These are phyloP conservation scores for Andrena hattorfiana DNA, from an alignment of 2,888 invertebrate genomes.

Conservation along the genomic window DNA sequence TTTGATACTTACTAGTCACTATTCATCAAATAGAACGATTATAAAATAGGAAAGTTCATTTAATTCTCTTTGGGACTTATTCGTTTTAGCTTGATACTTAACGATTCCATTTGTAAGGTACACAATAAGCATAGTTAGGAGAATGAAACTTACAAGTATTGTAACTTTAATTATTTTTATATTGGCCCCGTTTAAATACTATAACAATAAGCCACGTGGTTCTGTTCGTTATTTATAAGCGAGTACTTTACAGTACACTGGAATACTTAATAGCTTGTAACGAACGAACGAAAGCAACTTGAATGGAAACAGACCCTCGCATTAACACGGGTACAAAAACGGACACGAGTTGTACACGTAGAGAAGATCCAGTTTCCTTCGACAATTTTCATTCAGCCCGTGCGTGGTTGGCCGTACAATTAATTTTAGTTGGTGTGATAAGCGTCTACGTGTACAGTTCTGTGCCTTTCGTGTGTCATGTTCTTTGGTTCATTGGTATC, in stretches of 20 bases:
- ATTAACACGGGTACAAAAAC: conserved; percentile 19
- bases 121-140: conserved; percentile 9
- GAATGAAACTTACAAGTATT: conserved; percentile 32
- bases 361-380: neutral
- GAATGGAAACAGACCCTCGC: conserved; percentile 7
- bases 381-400: neutral
- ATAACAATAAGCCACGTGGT: conserved; percentile 16
- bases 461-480: neutral
- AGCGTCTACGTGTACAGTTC: conserved; percentile 12
- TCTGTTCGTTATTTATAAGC: conserved; percentile 42
- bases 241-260: conserved; percentile 17
- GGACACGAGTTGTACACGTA: neutral
- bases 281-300: neutral
- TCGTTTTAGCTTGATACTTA: neutral
- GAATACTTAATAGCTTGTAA: conserved; percentile 46
- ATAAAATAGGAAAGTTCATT: neutral
- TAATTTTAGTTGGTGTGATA: neutral
- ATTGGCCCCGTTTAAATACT: conserved; percentile 42
- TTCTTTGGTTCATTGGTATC: neutral
- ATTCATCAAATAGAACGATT: neutral
- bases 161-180: conserved; percentile 73
- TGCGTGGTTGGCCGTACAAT: neutral
- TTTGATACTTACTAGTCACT: conserved; percentile 38
- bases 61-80: neutral
- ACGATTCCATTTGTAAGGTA: conserved; percentile 40